Evolutionary conservation across 2,797 vertebrate species (phyloP), one percentile per base, ranked within the genome.

Genomic region (Clarias laeviceps): DNA sequence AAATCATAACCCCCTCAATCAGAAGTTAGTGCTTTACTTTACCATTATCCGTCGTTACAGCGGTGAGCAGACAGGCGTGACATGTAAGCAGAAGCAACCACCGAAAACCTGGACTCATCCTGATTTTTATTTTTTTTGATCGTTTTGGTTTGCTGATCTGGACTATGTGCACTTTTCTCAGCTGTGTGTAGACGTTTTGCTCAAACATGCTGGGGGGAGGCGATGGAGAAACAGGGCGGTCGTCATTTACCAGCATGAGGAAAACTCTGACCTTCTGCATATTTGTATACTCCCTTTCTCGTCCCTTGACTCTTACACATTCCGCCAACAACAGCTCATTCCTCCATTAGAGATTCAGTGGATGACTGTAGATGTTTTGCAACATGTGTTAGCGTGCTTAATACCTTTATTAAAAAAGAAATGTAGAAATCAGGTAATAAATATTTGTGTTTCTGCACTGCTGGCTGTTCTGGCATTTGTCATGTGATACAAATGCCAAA

Each of bases 31-130:
- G 57, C 15, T 64, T 45, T 76, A 32, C 4, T 57, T 89, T 92
- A 95, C 94, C 94, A 89, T 87, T 93, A 61, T 81, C 86, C 0
- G 93, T 83, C 70, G 91, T 84, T 40, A 91, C 93, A 62, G 89
- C 73, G 72, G 85, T 80, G 82, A 79, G 90, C 40, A 91, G 62
- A 69, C 88, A 84, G 2, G 90, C 69, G 62, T 91, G 91, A 83
- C 89, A 84, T 50, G 94, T 76, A n/a, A 94, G 73, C 83, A 94
- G 73, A 73, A 94, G 72, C n/a, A 22, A 22, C 37, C 17, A 0
- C 85, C 70, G 77, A 77, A 91, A 78, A 37, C n/a, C 77, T 2
- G 24, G 80, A 87, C 82, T 82, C 94, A 95, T 95, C 84, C 76
- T 93, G 32, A 73, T 40, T 37, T 0, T 40, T 7, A n/a, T 50